phyloP scores from a whole-genome alignment of 2,113 vertebrate genomes.

The Nycticryphes semicollaris region DNA sequence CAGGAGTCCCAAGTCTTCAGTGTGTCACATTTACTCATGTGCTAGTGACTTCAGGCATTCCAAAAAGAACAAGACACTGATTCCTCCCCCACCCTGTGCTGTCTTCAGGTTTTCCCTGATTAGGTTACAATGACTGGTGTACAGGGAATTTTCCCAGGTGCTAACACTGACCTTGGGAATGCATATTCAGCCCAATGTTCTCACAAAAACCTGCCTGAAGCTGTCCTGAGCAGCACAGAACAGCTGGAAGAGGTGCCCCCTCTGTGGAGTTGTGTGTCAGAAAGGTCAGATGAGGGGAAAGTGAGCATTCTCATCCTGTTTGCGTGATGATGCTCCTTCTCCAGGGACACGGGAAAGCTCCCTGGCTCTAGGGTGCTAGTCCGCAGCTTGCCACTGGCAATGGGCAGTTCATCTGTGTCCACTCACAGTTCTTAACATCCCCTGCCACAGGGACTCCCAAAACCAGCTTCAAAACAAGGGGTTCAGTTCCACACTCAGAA shows the following conservation, averaged over 20 bases:
- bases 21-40: neutral
- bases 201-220: neutral
- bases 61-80: neutral
- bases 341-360: neutral
- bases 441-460: neutral
- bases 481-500: neutral
- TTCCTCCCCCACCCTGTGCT: neutral
- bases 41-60: neutral
- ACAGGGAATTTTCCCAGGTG: neutral
- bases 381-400: neutral
- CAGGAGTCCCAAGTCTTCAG: neutral
- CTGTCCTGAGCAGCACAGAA: neutral
- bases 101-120: neutral
- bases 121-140: neutral
- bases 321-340: neutral
- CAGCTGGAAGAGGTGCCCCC: neutral
- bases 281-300: neutral
- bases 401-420: neutral
- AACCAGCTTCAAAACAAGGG: neutral
- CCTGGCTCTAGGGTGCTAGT: neutral
- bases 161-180: neutral
- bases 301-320: neutral
- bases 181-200: neutral
- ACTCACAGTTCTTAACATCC: neutral
- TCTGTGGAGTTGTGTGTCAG: too few species aligned